Evolutionary conservation across 2,797 vertebrate species (phyloP), one percentile per base, ranked within the genome.

Genomic region (Cyprinodon diabolis): DNA sequence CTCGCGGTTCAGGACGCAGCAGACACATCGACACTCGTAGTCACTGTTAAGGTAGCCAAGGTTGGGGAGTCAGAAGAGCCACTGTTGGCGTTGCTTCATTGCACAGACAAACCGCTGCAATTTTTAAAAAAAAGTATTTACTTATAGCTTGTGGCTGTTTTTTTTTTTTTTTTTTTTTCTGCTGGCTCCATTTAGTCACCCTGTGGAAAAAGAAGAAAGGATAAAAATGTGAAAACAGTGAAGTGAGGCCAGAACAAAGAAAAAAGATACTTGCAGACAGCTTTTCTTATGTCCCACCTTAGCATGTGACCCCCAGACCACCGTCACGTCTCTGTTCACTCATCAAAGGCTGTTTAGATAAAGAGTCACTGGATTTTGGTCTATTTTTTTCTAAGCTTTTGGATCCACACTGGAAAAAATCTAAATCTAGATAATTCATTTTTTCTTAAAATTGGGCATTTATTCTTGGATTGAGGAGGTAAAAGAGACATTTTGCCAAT

Each of bases 81-180:
- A 84, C 87, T 86, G 83, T 79, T 81, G 77, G 81, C 70, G 45
- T 66, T 54, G 76, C 80, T 82, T 68, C 70, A 58, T 55, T 72
- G 69, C 66, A 57, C 66, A 55, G 47, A 52, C 37, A 67, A 52
- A 51, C 35, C 58, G 47, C 56, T 76, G 63, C 51, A 66, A 43
- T 73, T 66, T 66, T 79, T 56, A 60, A 67, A 89, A 82, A 79
- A 71, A 49, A 52, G 69, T 72, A 66, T 83, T 76, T 83, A 62
- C 73, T 62, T 75, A 19, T 56, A 56, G 72, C 77, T 83, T 1
- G 72, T 11, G 74, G 86, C 76, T 57, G 66, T 76, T 48, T 81
- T 11, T 48, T 48, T 47, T 47, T 7, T 47, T 11, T 47, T 11
- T 11, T 47, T 11, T 2, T 30, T 67, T 68, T 74, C 77, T 75